Conservation (phyloP, 2,797 vertebrate genomes). For the Notolabrus celidotus region DNA sequence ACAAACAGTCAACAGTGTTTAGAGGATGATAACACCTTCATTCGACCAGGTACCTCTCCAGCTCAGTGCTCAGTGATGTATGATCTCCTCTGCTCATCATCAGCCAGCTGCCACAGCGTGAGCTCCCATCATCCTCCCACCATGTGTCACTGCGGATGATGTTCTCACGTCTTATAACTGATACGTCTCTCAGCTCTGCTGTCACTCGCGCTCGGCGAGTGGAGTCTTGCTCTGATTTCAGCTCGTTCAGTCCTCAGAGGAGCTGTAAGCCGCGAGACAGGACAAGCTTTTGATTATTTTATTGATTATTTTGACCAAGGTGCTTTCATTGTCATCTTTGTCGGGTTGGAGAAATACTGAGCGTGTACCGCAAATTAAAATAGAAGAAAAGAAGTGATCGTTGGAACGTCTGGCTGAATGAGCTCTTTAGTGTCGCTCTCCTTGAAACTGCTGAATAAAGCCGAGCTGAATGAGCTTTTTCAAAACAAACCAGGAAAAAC, state of each 20-base stretch:
- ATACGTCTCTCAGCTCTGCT: constrained; percentile 13
- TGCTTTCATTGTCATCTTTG: background rate
- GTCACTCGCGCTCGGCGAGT: constrained; percentile 19
- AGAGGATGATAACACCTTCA: constrained; percentile 3
- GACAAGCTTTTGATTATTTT: background rate
- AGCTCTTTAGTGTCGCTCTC: background rate
- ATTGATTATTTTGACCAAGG: background rate
- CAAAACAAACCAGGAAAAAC: background rate
- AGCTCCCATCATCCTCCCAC: constrained; percentile 15
- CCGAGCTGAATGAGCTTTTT: background rate
- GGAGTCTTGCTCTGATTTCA: constrained; percentile 12
- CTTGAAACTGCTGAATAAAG: background rate
- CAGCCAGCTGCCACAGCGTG: background rate
- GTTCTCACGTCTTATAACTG: constrained; percentile 5
- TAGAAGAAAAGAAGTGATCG: background rate
- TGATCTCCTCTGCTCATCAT: constrained; percentile 15
- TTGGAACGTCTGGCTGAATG: background rate
- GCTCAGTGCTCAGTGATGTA: constrained; percentile 16
- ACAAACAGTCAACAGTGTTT: background rate
- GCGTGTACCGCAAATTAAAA: constrained; percentile 2
- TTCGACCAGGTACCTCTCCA: background rate
- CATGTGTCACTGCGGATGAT: background rate
- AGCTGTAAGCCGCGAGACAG: constrained; percentile 1
- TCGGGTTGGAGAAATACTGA: background rate
- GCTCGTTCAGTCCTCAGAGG: constrained; percentile 1